Evolutionary conservation across 2,113 vertebrate genomes (phyloP), one percentile per base, ranked within the genome.

Genomic region (Daubentonia madagascariensis): DNA sequence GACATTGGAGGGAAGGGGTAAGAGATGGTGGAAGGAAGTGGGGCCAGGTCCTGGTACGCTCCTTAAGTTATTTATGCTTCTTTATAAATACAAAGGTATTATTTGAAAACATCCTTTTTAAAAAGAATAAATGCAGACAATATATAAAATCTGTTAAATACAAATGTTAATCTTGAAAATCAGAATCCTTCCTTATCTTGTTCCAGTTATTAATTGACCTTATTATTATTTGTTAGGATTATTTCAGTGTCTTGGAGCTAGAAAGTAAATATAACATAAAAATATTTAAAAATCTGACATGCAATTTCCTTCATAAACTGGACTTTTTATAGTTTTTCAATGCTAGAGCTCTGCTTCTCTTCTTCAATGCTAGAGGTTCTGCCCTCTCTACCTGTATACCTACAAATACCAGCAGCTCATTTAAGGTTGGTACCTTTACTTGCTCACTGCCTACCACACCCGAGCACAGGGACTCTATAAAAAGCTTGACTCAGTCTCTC

Each of bases 231-330:
- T 73, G 1, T 63, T 52, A 84, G 32, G 61, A 45, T 78, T 59
- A 78, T 40, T 83, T 68, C 50, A 85, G 50, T 78, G 28, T 54
- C 4, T 18, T 61, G 22, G 68, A 93, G 70, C 18, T 65, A 83
- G 68, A 84, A 89, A 70, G 37, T 37, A 25, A 92, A 45, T 37
- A 37, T 17, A 32, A 45, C 30, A 67, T 83, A 83, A n/a, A 68
- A 63, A 83, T 52, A 94, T 40, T 40, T 9, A 63, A 45, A 85
- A 57, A 32, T 79, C 83, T 97, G 76, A 76, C 50, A 80, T 52
- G 48, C 22, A 96, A 95, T 91, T 91, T 97, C 54, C 59, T 91
- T 85, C 86, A 97, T 75, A 98, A 98, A 92, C 10, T 90, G 43
- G 61, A 91, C 28, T 92, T 96, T 89, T 96, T 96, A 57, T 96